Base-by-base conservation (phyloP, 2,113 vertebrate species). In the Furnarius figulus region DNA sequence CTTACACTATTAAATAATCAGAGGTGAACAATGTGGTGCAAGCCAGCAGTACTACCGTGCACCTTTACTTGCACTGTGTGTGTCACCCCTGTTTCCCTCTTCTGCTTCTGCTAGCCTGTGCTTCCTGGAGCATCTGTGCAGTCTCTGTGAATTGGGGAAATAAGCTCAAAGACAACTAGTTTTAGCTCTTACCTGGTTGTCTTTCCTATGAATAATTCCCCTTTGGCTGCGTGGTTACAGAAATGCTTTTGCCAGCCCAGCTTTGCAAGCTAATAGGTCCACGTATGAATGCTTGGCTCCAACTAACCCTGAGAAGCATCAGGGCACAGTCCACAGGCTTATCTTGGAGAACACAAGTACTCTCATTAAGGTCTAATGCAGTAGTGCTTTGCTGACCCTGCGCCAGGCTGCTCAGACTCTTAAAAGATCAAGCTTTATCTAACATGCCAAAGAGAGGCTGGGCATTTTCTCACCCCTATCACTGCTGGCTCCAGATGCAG, bases 181-280 rank as follows among this genome's bases (percentile, higher is more conserved):
- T 80, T 92, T 75, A 53, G 7, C 14, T 61, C 37, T 53, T 49
- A 30, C 16, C 15, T 73, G 20, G 13, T n/a, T 87, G 31, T 33
- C 28, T 42, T 86, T 62, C n/a, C 37, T 5, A 37, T 4, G 16
- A 82, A 5, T 53, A 65, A 85, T 13, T 15, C 3, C 10, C 13
- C 15, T 55, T 8, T 17, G 37, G 59, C 46, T 1, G 0, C 3
- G 1, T 0, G 3, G 35, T 56, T 44, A 44, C 1, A 2, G 12
- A 55, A 71, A 49, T 1, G 13, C 18, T 55, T 85, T n/a, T 9
- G 31, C 68, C 52, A 70, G 0, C 12, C 30, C 39, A 59, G 70
- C 35, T 82, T 14, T 47, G 44, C 2, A 33, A 75, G 62, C 39
- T 79, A 39, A 9, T 1, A 16, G 33, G 24, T 15, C 59, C 12